Base-by-base conservation (phyloP, 2,797 vertebrate species). In the Parauchenoglanis ngamensis region DNA sequence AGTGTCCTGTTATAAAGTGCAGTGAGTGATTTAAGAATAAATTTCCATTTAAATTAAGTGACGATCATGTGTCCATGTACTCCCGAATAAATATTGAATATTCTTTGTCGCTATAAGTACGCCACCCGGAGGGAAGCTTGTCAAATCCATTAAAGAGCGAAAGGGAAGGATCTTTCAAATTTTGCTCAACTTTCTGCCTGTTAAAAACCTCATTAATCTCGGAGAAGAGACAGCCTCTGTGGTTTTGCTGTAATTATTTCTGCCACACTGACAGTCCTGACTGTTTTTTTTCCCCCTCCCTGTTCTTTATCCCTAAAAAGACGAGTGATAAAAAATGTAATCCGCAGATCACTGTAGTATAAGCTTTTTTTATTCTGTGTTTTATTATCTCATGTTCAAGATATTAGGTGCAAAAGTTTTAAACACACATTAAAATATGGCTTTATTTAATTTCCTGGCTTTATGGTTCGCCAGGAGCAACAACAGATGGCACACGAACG, bases 201-300 rank as follows among this genome's bases (percentile, higher is more conserved):
- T 70, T 40, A 72, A 23, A 72, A 72, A 72, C 68, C 68, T 72
- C 35, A 72, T 72, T 72, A 72, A 44, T 72, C 68, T 44, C 19
- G 0, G 7, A 40, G 68, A 72, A 19, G 17, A 72, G 2, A 21
- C 17, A 3, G 35, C 17, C 68, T 40, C 68, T 40, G 68, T 72
- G 68, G 31, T 19, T 44, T 70, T 3, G 17, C 17, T 19, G 6
- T 72, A 40, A 72, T 72, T 72, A 72, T 40, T 72, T 49, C 23
- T n/a, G 44, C 72, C 23, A 7, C 44, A n/a, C 4, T 49, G 72
- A 75, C 11, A 75, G 23, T 23, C 11, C 72, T 49, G 72, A 44
- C 21, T 46, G 10, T 72, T 10, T 40, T 70, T 35, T 23, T 19
- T 17, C 17, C 0, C 2, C 0, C 2, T 6, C 57, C 28, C 28